Evolutionary conservation across 2,888 invertebrate genomes (phyloP), one percentile per base, ranked within the genome.

Genomic region (Acrocyrtus sp.): DNA sequence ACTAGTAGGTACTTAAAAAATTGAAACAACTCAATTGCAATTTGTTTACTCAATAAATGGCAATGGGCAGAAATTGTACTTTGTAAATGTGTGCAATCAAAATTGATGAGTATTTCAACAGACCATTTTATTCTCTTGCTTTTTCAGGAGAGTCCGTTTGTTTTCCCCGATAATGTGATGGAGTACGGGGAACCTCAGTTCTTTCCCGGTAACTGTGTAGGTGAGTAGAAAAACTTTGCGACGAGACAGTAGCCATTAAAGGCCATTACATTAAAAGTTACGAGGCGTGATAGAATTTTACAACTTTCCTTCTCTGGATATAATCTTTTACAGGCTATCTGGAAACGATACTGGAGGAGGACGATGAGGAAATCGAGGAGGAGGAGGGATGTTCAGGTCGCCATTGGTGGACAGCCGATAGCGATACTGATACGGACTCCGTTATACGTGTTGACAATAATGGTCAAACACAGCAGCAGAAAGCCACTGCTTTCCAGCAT

Each of bases 271-370:
- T n/a, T n/a, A n/a, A n/a, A n/a, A n/a, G n/a, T n/a, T n/a, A n/a
- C n/a, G n/a, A n/a, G n/a, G n/a, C n/a, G n/a, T 24, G 26, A 51
- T 39, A 12, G 48, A 34, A 26, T 26, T n/a, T 45, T n/a, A 15
- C 10, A n/a, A 45, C 17, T 10, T 51, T 27, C 27, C n/a, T 15
- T 27, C 27, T 26, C 4, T 15, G 24, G 8, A 26, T n/a, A 51
- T n/a, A 27, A 26, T 51, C 27, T 51, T 51, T 24, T 19, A 19
- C 34, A 72, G 74, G 81, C 72, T 81, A 81, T 78, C 81, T 81
- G 72, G 81, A 81, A 79, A 81, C 81, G 81, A 81, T 81, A 81
- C 78, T 79, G 68, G 81, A 81, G 76, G 80, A 80, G 76, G 80
- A 81, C 72, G 81, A 81, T 63, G 81, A 81, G 69, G 76, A 70